Conservation (phyloP, 2,113 vertebrate species). For the Paradoxurus hermaphroditus region DNA sequence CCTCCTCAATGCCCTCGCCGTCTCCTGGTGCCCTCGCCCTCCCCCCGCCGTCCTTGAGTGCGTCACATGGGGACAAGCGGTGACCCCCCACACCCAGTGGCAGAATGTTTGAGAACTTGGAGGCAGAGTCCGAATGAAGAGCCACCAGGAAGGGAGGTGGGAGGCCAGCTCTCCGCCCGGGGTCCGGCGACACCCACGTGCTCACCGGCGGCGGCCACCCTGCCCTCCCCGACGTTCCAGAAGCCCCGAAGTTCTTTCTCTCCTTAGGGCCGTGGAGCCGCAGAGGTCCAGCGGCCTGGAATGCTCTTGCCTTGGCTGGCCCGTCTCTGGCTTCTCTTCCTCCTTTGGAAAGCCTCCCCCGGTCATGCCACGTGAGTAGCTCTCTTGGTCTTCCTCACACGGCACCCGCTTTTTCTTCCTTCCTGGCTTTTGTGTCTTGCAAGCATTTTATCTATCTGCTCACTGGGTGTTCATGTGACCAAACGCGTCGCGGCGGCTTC, state of each 20-base stretch:
- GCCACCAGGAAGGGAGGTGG: not conserved
- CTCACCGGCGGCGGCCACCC: accelerated
- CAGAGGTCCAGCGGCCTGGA: not conserved
- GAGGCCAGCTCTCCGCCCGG: not conserved
- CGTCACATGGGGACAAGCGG: accelerated
- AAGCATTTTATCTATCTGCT: not conserved
- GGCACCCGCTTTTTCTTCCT: not conserved
- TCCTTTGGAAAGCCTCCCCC: not conserved
- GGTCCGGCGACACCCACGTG: not conserved
- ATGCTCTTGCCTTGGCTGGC: not conserved
- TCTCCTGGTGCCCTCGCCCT: not conserved
- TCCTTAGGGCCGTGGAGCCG: too few species aligned
- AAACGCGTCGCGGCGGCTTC: not conserved
- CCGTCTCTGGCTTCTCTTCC: not conserved
- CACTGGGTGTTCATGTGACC: not conserved
- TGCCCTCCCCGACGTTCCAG: accelerated
- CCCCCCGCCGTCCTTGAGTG: not conserved
- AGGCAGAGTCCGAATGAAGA: not conserved
- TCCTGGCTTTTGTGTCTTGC: not conserved
- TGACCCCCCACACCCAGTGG: not conserved
- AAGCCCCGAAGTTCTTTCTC: not conserved
- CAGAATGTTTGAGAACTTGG: not conserved
- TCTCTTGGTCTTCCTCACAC: not conserved
- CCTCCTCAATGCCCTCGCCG: accelerated
- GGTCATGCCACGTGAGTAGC: not conserved